phyloP scores from a whole-genome alignment of 2,113 vertebrate species.

The Heptranchias perlo region DNA sequence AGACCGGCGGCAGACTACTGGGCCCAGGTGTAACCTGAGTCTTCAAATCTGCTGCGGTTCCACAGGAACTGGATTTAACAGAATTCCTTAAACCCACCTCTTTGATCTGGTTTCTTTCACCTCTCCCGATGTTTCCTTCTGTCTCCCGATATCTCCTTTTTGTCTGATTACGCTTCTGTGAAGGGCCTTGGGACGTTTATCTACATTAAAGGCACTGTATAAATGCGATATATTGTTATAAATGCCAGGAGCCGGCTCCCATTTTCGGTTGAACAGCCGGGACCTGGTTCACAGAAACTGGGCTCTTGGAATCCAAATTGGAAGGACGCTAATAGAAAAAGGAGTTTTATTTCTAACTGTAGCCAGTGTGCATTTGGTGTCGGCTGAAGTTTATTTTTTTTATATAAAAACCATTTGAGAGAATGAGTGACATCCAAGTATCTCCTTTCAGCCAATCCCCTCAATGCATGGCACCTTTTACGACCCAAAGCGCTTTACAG shows the following conservation, averaged over 20 bases:
- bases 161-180: background rate
- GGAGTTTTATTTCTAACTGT: background rate
- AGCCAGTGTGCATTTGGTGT: background rate
- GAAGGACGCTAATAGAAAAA: background rate
- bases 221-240: background rate
- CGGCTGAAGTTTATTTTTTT: background rate
- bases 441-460: background rate
- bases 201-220: background rate
- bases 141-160: no score
- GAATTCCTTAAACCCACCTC: background rate
- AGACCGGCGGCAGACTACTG: no score
- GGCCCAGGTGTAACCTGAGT: background rate
- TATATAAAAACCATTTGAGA: background rate
- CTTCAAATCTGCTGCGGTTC: background rate
- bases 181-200: background rate
- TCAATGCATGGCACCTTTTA: background rate
- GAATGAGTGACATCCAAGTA: background rate
- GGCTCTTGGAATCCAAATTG: background rate
- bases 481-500: background rate
- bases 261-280: background rate
- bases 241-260: background rate
- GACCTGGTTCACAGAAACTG: background rate
- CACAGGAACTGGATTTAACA: background rate
- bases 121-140: no score
- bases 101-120: no score